Evolutionary conservation across 1,140 invertebrate genomes (phyloP), one percentile per base, ranked within the genome.

Genomic region (Rhopalosiphum padi): DNA sequence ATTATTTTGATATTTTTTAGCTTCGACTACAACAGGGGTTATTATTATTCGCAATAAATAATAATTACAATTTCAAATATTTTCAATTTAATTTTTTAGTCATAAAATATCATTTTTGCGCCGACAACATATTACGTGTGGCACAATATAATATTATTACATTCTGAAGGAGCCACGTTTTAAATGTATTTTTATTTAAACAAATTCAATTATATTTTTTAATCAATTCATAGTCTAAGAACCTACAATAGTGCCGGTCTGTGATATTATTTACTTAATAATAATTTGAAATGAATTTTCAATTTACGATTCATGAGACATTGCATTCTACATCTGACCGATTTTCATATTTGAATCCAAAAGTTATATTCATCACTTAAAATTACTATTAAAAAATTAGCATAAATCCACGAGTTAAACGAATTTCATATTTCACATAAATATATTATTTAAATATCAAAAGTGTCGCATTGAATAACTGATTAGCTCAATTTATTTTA

Each of bases 371-470:
- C 77, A 41, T 25, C 25, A 68, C 30, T 68, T 30, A 30, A n/a
- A 68, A 15, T 68, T 2, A 30, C 60, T 30, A 68, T 68, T 30
- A n/a, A n/a, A n/a, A 77, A 77, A 77, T 77, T 77, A 77, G 30
- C 30, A 77, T 77, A 77, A 77, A 15, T 30, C 60, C n/a, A 77
- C 18, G 15, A 68, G 30, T n/a, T 77, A 77, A n/a, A n/a, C 15
- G 60, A n/a, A 77, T n/a, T 77, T 77, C 4, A 77, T 77, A n/a
- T n/a, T 77, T 77, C 60, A 77, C 60, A 77, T 77, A n/a, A 77
- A 77, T 77, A n/a, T 77, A n/a, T 77, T 77, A 77, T 77, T 77
- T 68, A 30, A 30, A 77, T 77, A 68, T 11, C 3, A 77, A 68
- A 68, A 30, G n/a, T 18, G 30, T 21, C 30, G 4, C 30, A 77